Base-by-base conservation (phyloP, 2,113 vertebrate genomes). In the Neolamprologus hecqui region DNA sequence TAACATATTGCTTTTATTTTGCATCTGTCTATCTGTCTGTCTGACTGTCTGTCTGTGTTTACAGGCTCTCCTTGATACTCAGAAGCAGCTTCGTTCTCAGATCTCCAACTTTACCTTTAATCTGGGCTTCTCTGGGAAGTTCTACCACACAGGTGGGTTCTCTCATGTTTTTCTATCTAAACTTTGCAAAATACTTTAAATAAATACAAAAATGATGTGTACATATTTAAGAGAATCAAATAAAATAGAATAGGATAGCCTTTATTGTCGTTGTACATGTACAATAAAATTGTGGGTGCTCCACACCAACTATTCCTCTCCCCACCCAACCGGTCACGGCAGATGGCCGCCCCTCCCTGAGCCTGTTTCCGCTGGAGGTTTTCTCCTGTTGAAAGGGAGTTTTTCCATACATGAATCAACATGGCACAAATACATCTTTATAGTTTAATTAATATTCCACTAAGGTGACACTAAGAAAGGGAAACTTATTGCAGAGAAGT, bases 31-130 rank as follows among this genome's bases (percentile, higher is more conserved):
- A 5, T 88, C 82, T 77, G 60, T 88, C 23, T 92, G 70, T 81
- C 35, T 84, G 15, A 77, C 51, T 86, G 31, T 80, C 77, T 81
- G 7, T 81, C 81, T 86, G 81, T 92, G 31, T 84, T 89, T 63
- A 3, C 83, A 96, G 95, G 95, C 95, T 92, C 95, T 96, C 6
- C 94, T 96, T 51, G 96, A 96, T 21, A 95, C 95, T 9, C 96
- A 96, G 92, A 94, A 91, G 42, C 93, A 94, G 70, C 92, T 96
- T 68, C 94, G 96, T n/a, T 94, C 95, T 83, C 95, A 95, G 23
- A 94, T 96, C 85, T 95, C 95, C 35, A 96, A 96, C 93, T 96
- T 96, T 31, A 96, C 96, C 84, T 96, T 96, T 87, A 96, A 96
- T 90, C 84, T 96, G 79, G 96, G 96, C 31, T 96, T 96, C 91